Evolutionary conservation across 2,888 invertebrate genomes (phyloP), one percentile per base, ranked within the genome.

Genomic region (Scaptomyza cyrtandrae): DNA sequence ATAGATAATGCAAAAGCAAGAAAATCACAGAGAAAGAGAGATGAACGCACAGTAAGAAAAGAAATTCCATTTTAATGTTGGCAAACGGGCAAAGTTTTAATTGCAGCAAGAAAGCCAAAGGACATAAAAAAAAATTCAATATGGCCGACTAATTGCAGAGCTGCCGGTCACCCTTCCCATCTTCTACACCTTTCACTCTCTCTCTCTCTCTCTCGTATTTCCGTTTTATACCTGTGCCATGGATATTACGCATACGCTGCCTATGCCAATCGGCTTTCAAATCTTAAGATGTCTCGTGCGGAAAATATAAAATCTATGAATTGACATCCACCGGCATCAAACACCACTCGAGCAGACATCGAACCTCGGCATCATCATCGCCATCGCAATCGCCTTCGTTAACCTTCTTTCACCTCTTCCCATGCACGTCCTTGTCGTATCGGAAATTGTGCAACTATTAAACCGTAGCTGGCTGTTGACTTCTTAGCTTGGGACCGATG

Each of bases 21-120:
- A 27, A 5, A 29, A 44, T 27, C 1, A 48, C 6, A 19, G n/a
- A 54, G n/a, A 24, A n/a, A 10, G 5, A 24, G 11, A 9, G 3
- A 44, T 10, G 35, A 14, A 48, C 16, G 29, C 24, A 24, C 24
- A 52, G 35, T 29, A 35, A 29, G 9, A 9, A 7, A 29, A 33
- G 37, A 10, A 55, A 44, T 49, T 13, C 52, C 41, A 60, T 76
- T 67, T 67, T 31, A 50, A 56, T 61, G 61, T 19, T 59, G 59
- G 64, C 39, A 63, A 75, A 69, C 66, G 68, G 64, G 44, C 29
- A 84, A 83, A 84, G 73, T 85, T 84, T 79, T 74, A 88, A 85
- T 87, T 87, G 74, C 86, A 87, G 56, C 88, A 44, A 54, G 56
- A 49, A 64, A 27, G 39, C 19, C 39, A 10, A 54, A 19, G 13